phyloP scores from a whole-genome alignment of 2,888 invertebrate genomes.

The Nomada hirtipes region DNA sequence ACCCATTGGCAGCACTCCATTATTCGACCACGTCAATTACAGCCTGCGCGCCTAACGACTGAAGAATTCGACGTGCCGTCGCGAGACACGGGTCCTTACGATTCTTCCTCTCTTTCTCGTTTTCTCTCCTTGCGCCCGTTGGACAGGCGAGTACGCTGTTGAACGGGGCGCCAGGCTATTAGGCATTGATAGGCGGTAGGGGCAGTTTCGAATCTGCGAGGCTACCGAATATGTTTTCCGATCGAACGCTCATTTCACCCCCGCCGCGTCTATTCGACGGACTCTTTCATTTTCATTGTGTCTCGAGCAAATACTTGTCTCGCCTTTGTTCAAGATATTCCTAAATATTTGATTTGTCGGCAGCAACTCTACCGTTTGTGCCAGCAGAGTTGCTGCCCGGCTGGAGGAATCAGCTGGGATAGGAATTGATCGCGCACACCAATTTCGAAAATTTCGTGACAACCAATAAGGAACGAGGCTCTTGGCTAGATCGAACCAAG shows the following conservation, averaged over 20 bases:
- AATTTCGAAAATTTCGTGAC: no score
- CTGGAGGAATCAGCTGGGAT: neutral
- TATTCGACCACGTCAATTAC: constrained; percentile 73
- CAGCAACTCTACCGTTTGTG: neutral
- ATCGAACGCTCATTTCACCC: constrained; percentile 50
- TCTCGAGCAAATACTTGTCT: constrained; percentile 56
- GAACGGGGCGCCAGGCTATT: constrained; percentile 25
- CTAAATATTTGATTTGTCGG: constrained; percentile 45
- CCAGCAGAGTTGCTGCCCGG: neutral
- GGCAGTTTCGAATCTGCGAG: constrained; percentile 30
- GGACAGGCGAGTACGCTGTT: constrained; percentile 56
- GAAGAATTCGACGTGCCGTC: constrained; percentile 69
- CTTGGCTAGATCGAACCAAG: neutral
- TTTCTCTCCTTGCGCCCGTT: neutral
- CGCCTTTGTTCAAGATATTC: constrained; percentile 18
- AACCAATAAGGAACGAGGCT: no score
- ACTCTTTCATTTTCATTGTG: constrained; percentile 40
- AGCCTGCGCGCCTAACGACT: constrained; percentile 67
- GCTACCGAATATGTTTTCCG: constrained; percentile 21
- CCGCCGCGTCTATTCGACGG: neutral
- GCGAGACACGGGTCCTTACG: constrained; percentile 58
- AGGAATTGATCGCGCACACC: neutral
- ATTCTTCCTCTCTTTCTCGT: constrained; percentile 13
- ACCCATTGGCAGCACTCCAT: constrained; percentile 68
- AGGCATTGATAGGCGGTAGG: constrained; percentile 61